phyloP scores from a whole-genome alignment of 2,113 vertebrate species.

The Nematolebias whitei region DNA sequence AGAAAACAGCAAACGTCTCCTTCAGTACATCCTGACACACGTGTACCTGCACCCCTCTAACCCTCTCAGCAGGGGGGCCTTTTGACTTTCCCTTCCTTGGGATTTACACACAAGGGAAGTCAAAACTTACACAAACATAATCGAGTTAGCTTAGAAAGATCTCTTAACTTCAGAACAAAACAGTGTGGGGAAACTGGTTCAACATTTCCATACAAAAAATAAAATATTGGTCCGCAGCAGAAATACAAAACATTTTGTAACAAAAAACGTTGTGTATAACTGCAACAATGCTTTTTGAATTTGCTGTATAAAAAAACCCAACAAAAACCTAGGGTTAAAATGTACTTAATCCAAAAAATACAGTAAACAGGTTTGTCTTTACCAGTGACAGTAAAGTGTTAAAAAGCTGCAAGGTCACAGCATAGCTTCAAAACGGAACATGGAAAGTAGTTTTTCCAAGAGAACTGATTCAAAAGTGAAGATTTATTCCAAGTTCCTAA shows the following conservation, averaged over 20 bases:
- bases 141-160: slow-evolving; percentile 26
- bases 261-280: slow-evolving; percentile 54
- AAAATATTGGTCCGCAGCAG: slow-evolving; percentile 73
- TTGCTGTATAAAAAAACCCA: slow-evolving; percentile 52
- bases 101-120: slow-evolving; percentile 3
- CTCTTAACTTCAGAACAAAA: slow-evolving; percentile 39
- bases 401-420: slow-evolving; percentile 20
- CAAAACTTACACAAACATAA: slow-evolving; percentile 7
- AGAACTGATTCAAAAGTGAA: slow-evolving; percentile 40
- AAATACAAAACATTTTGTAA: slow-evolving; percentile 61
- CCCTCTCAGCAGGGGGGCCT: neutral
- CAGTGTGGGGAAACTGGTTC: slow-evolving; percentile 29
- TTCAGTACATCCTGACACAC: slow-evolving; percentile 67
- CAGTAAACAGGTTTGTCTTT: neutral
- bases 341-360: slow-evolving; percentile 31
- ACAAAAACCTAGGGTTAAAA: slow-evolving; percentile 32
- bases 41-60: slow-evolving; percentile 34
- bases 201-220: slow-evolving; percentile 36
- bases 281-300: slow-evolving; percentile 49
- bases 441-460: slow-evolving; percentile 26
- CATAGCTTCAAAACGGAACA: slow-evolving; percentile 5
- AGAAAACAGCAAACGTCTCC: slow-evolving; percentile 77
- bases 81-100: slow-evolving; percentile 2
- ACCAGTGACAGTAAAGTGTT: neutral
- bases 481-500: no score